Conservation (phyloP, 2,797 vertebrate species). For the Taeniopygia guttata region DNA sequence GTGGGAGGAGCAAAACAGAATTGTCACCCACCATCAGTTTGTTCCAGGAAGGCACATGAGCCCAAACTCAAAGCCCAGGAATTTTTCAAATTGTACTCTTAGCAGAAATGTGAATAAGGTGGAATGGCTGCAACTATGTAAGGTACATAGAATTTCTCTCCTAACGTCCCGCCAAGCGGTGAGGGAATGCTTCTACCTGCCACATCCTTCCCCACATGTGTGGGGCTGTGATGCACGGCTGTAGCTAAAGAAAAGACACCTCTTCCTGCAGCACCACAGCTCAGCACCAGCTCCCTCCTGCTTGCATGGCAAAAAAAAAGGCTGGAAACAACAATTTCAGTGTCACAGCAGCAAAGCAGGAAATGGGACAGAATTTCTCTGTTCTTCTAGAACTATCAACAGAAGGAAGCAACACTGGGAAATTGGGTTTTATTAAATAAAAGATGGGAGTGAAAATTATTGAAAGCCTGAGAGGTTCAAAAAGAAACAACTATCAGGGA, state of each 20-base stretch:
- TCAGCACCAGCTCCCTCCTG: background rate
- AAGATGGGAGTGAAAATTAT: background rate
- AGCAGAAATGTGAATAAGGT: background rate
- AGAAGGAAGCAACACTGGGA: background rate
- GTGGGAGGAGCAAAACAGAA: background rate
- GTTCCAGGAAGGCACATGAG: background rate
- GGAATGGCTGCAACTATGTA: background rate
- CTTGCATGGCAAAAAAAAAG: background rate
- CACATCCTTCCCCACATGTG: background rate
- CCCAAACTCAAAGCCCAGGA: background rate
- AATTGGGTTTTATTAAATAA: background rate
- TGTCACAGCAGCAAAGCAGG: background rate
- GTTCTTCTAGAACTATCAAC: background rate
- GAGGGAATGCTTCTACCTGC: background rate
- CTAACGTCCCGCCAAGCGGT: background rate
- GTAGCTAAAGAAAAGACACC: background rate
- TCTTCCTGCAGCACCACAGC: background rate
- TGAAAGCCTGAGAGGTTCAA: background rate
- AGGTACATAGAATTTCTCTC: background rate
- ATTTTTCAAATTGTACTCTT: background rate
- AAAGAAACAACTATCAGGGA: background rate
- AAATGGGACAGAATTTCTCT: background rate
- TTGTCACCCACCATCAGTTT: background rate
- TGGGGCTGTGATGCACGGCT: background rate
- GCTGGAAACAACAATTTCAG: background rate